These are phyloP conservation scores for Hydropotes inermis DNA, from an alignment of 2,113 vertebrate genomes.

Conservation along the genomic window DNA sequence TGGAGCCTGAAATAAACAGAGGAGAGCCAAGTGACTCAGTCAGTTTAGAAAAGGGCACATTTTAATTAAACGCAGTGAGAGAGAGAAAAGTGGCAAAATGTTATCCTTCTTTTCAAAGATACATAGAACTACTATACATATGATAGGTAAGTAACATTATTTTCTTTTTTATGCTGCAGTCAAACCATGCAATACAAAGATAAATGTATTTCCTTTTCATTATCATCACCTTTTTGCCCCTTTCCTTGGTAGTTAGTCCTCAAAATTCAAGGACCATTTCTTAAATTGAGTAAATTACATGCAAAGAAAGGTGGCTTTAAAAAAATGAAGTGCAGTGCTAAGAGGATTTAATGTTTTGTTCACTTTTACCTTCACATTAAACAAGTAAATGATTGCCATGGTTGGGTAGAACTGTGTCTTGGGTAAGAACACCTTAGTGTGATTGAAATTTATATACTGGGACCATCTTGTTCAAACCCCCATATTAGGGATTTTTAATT, in stretches of 20 bases:
- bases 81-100: slow-evolving; percentile 35
- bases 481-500: background rate
- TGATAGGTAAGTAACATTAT: background rate
- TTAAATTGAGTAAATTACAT: background rate
- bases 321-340: background rate
- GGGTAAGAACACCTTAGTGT: background rate
- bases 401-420: background rate
- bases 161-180: slow-evolving; percentile 1
- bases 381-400: background rate
- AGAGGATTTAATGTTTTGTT: background rate
- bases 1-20: slow-evolving; percentile 10
- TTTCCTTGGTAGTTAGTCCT: slow-evolving; percentile 14
- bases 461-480: background rate
- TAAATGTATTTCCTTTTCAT: slow-evolving; percentile 18
- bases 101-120: background rate
- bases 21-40: slow-evolving; percentile 47
- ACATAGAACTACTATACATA: background rate
- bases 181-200: background rate
- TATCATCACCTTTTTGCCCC: background rate
- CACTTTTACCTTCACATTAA: background rate
- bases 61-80: slow-evolving; percentile 67
- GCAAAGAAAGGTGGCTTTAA: background rate
- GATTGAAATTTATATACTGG: background rate
- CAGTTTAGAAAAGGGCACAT: slow-evolving; percentile 56
- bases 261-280: background rate